phyloP scores from a whole-genome alignment of 2,888 invertebrate genomes.

The Heliconius hortense region DNA sequence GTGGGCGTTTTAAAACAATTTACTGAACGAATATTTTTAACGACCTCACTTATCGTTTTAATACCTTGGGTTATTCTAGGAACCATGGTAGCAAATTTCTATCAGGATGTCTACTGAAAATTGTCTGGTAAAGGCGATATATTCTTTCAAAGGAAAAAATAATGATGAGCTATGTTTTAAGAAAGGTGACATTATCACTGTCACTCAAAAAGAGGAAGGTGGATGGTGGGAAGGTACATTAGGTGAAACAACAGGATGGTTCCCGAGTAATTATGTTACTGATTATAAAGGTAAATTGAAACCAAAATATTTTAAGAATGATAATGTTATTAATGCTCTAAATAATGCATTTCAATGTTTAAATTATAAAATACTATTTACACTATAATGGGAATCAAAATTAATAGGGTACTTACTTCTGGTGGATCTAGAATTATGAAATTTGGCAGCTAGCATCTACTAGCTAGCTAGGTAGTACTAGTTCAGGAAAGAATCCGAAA shows the following conservation, averaged over 20 bases:
- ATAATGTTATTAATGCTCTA: too few species aligned
- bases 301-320: background rate
- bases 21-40: constrained; percentile 25
- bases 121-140: constrained; percentile 93
- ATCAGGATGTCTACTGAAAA: constrained; percentile 82
- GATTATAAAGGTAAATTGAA: constrained; percentile 86
- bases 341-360: background rate
- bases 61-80: constrained; percentile 40
- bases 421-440: too few species aligned
- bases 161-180: constrained; percentile 98
- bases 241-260: constrained; percentile 98
- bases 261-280: constrained; percentile 98
- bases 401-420: too few species aligned
- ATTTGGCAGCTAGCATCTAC: too few species aligned
- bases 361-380: background rate
- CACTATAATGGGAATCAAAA: too few species aligned
- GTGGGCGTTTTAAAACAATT: constrained; percentile 39
- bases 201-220: constrained; percentile 97
- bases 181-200: constrained; percentile 97
- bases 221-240: constrained; percentile 99
- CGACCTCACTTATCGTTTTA: constrained; percentile 23
- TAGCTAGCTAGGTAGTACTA: too few species aligned
- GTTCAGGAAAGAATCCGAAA: too few species aligned
- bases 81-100: constrained; percentile 63
- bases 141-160: constrained; percentile 96